phyloP scores from a whole-genome alignment of 1,140 invertebrate genomes.

The Papilio aristodemus region DNA sequence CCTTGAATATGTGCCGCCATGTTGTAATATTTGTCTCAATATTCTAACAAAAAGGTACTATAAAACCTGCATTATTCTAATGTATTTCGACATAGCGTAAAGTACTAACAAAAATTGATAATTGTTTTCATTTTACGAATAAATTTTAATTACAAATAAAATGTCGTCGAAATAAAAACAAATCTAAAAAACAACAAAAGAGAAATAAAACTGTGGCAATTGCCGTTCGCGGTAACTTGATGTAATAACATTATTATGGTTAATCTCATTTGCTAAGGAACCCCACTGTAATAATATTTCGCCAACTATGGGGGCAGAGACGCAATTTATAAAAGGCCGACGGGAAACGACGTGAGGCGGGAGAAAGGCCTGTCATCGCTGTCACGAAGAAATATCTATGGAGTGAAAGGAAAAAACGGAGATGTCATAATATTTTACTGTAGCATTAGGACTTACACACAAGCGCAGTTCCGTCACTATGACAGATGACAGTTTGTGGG shows the following conservation, averaged over 20 bases:
- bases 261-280: slow-evolving; percentile 65
- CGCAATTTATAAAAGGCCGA: slow-evolving; percentile 70
- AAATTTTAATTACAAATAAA: too few species aligned
- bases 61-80: too few species aligned
- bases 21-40: too few species aligned
- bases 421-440: slow-evolving; percentile 70
- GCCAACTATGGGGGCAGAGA: slow-evolving; percentile 59
- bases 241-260: slow-evolving; percentile 69
- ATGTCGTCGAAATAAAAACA: too few species aligned
- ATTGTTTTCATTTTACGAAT: too few species aligned
- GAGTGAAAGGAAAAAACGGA: slow-evolving; percentile 61
- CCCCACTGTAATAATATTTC: slow-evolving; percentile 63
- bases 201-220: slow-evolving; percentile 51
- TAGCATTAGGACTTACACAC: slow-evolving; percentile 44
- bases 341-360: slow-evolving; percentile 64
- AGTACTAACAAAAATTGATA: too few species aligned
- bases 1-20: too few species aligned
- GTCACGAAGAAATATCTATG: slow-evolving; percentile 64
- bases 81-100: too few species aligned
- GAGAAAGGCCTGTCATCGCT: slow-evolving; percentile 71
- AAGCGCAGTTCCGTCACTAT: slow-evolving; percentile 24
- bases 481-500: not conserved
- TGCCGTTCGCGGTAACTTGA: slow-evolving; percentile 50
- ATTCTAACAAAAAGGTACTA: too few species aligned
- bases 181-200: not conserved